Conservation (phyloP, 2,888 invertebrate species). For the Netelia melanura region DNA sequence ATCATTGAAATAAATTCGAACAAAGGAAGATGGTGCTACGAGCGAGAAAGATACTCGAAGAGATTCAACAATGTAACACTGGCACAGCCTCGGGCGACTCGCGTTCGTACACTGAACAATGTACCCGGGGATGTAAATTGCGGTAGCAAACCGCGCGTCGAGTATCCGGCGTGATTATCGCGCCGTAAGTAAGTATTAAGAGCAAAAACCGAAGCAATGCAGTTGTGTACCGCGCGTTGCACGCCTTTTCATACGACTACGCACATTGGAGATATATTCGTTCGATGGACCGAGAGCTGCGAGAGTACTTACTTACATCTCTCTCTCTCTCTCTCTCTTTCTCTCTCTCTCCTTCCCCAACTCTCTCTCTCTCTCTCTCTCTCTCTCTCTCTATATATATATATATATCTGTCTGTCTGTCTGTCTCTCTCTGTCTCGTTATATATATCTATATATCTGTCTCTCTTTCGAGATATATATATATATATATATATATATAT, state of each 20-base stretch:
- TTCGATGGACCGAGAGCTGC: slow-evolving; percentile 57
- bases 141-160: slow-evolving; percentile 23
- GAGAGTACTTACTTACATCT: not conserved
- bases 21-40: too few relatives aligned
- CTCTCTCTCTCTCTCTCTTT: not conserved
- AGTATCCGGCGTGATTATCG: slow-evolving; percentile 52
- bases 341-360: not conserved
- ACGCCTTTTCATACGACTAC: slow-evolving; percentile 65
- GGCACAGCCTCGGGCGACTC: slow-evolving; percentile 53
- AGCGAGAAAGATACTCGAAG: slow-evolving; percentile 26
- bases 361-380: not conserved
- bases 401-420: not conserved
- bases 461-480: not conserved
- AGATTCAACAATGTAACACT: slow-evolving; percentile 12
- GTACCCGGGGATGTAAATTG: slow-evolving; percentile 7
- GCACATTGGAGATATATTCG: slow-evolving; percentile 60
- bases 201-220: slow-evolving; percentile 53
- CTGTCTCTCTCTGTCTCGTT: too few relatives aligned
- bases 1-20: too few relatives aligned
- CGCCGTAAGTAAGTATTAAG: slow-evolving; percentile 37
- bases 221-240: slow-evolving; percentile 48
- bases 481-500: not conserved
- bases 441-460: not conserved
- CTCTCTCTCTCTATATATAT: not conserved
- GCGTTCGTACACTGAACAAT: slow-evolving; percentile 34